Conservation (phyloP, 1,140 invertebrate genomes). For the Camponotus floridanus region DNA sequence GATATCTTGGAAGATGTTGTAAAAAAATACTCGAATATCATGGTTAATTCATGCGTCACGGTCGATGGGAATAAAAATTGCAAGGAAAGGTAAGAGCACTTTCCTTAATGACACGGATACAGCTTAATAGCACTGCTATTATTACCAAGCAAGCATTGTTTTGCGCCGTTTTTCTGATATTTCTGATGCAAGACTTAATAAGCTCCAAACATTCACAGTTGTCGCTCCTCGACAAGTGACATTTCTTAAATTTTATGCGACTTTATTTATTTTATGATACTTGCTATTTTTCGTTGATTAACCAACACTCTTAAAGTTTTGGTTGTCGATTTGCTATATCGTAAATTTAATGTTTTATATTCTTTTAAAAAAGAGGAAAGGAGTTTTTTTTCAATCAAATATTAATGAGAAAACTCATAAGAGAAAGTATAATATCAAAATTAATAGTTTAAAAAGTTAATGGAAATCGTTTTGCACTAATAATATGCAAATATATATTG, state of each 20-base stretch:
- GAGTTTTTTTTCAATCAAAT: neutral
- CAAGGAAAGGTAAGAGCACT: conserved; percentile 62
- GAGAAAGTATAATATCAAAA: neutral
- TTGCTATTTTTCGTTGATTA: neutral
- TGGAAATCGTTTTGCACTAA: neutral
- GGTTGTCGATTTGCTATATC: neutral
- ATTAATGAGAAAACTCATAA: neutral
- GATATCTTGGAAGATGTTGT: conserved; percentile 47
- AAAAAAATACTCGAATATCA: conserved; percentile 47
- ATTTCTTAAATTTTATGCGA: conserved; percentile 13
- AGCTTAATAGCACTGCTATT: conserved; percentile 47
- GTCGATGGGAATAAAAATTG: conserved; percentile 50
- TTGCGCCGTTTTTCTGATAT: conserved; percentile 39
- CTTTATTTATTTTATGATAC: conserved; percentile 9
- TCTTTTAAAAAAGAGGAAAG: neutral
- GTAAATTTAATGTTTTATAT: neutral
- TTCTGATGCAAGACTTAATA: conserved; percentile 18
- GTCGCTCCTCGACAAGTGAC: conserved; percentile 1
- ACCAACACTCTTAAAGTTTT: neutral
- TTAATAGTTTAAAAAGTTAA: neutral
- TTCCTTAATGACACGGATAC: conserved; percentile 54
- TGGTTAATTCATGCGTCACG: conserved; percentile 49
- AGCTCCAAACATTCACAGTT: neutral
- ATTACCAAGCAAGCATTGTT: conserved; percentile 44
- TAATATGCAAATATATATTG: neutral